A percentile compares a stretch with the other conserved stretches of the same genome.
These are phyloP conservation scores for Tipula vernalis DNA, from an alignment of 2,888 invertebrate genomes.

Conservation along the genomic window DNA sequence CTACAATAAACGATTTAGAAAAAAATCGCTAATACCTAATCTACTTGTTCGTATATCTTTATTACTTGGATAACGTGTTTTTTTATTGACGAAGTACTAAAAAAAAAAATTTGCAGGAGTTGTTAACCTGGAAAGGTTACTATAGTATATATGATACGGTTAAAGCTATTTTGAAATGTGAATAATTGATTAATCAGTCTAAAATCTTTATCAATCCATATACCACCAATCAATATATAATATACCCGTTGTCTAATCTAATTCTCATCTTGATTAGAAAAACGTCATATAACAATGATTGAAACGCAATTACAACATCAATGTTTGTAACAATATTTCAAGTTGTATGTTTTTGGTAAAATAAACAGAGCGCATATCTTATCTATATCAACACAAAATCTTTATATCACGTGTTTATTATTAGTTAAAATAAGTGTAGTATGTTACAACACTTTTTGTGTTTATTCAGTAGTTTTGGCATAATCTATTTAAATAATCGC, in stretches of 20 bases:
- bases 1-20: background rate
- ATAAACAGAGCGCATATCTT: background rate
- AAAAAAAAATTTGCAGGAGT: background rate
- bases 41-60: background rate
- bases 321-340: background rate
- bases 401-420: background rate
- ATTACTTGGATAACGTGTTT: background rate
- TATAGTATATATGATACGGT: background rate
- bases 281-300: background rate
- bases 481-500: background rate
- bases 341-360: background rate
- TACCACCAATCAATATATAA: background rate
- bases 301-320: background rate
- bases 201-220: background rate
- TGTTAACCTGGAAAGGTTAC: background rate
- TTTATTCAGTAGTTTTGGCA: background rate
- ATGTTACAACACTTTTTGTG: background rate
- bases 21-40: background rate
- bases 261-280: background rate
- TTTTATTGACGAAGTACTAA: background rate
- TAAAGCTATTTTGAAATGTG: background rate
- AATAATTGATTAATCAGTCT: background rate
- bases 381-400: background rate
- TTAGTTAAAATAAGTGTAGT: background rate
- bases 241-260: background rate